These are phyloP conservation scores for Martes flavigula DNA, from an alignment of 2,797 vertebrate genomes.

Conservation along the genomic window DNA sequence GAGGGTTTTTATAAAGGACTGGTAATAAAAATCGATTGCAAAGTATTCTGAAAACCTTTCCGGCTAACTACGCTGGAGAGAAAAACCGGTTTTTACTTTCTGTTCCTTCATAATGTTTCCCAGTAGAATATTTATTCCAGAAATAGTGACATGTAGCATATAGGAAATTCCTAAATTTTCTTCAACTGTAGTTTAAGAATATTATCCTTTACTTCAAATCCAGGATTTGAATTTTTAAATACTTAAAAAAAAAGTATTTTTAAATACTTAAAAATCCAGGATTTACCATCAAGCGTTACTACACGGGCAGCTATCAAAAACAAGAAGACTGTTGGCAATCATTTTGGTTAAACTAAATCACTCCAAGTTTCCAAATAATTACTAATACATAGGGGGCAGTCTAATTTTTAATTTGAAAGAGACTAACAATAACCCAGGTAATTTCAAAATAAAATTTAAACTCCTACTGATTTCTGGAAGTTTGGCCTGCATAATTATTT, in stretches of 20 bases:
- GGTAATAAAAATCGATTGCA: constrained; percentile 64
- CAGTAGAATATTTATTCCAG: neutral
- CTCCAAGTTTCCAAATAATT: constrained; percentile 39
- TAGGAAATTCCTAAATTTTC: neutral
- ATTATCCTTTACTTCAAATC: neutral
- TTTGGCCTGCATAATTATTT: constrained; percentile 38
- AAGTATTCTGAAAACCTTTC: constrained; percentile 42
- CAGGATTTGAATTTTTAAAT: no score
- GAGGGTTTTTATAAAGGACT: constrained; percentile 1
- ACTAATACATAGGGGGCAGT: neutral
- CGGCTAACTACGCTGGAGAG: neutral
- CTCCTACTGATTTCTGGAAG: neutral
- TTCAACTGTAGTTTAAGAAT: neutral
- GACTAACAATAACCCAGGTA: neutral
- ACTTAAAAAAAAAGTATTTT: no score
- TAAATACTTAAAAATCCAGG: constrained; percentile 20
- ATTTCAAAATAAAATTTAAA: constrained; percentile 55
- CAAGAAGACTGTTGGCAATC: neutral
- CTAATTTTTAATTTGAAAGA: constrained; percentile 42
- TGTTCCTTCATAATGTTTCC: constrained; percentile 5
- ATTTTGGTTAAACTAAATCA: constrained; percentile 30
- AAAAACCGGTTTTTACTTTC: neutral
- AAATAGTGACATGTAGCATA: neutral
- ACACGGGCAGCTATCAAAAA: neutral
- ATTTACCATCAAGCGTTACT: neutral